Evolutionary conservation across 1,140 invertebrate genomes (phyloP).

Genomic region (Thaumetopoea pityocampa): DNA sequence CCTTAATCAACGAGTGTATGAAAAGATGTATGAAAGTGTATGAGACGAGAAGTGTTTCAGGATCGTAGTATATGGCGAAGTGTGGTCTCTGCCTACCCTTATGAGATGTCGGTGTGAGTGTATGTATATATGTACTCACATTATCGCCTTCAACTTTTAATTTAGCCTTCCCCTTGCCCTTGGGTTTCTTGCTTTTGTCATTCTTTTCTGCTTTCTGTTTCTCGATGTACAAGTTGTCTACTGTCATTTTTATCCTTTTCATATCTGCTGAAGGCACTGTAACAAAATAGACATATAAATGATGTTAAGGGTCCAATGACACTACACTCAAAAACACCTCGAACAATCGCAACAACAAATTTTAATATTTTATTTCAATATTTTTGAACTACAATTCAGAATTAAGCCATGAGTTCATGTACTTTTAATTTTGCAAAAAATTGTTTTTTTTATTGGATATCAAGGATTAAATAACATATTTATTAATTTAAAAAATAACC

Average conservation of each 20-base stretch:
- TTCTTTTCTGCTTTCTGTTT: constrained; percentile 88
- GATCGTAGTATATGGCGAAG: neutral
- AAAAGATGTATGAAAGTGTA: too few species aligned
- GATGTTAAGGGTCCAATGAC: constrained; percentile 1
- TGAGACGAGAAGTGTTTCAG: too few species aligned
- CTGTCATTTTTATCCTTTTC: constrained; percentile 87
- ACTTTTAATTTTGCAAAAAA: too few species aligned
- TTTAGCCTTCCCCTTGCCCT: constrained; percentile 87
- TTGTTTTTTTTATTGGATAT: too few species aligned
- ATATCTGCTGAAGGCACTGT: constrained; percentile 83
- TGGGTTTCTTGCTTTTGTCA: constrained; percentile 84
- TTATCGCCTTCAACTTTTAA: constrained; percentile 86
- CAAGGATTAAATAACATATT: too few species aligned
- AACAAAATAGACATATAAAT: constrained; percentile 16
- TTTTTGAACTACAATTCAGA: too few species aligned
- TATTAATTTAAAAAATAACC: too few species aligned
- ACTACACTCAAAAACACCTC: too few species aligned
- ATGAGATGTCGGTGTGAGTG: neutral
- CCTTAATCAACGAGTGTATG: too few species aligned
- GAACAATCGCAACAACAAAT: too few species aligned
- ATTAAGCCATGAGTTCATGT: too few species aligned
- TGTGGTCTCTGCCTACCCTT: neutral
- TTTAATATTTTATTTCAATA: too few species aligned
- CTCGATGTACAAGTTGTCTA: constrained; percentile 88
- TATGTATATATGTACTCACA: constrained; percentile 64